Conservation (phyloP, 2,888 invertebrate species). For the Chrysolina oricalcia region DNA sequence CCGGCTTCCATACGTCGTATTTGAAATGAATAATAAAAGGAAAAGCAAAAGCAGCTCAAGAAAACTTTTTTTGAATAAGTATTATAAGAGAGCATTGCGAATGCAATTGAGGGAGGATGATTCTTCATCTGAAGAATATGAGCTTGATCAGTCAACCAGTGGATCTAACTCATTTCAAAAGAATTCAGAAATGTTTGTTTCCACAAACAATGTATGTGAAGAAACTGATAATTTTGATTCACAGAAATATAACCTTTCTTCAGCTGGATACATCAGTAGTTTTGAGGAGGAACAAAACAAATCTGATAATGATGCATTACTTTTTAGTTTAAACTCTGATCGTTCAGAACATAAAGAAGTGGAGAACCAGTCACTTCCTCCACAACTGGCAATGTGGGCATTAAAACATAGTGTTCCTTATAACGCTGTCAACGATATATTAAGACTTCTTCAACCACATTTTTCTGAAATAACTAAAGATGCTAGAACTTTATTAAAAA, state of each 20-base stretch:
- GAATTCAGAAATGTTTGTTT: not conserved
- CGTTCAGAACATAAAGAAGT: slow-evolving; percentile 11
- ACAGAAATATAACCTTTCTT: slow-evolving; percentile 9
- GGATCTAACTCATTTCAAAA: slow-evolving; percentile 7
- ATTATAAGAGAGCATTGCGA: slow-evolving; percentile 25
- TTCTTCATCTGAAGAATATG: slow-evolving; percentile 10
- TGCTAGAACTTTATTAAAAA: slow-evolving; percentile 32
- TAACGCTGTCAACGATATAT: slow-evolving; percentile 32
- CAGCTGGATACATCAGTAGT: slow-evolving; percentile 6
- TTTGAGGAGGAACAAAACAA: slow-evolving; percentile 16
- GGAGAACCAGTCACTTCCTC: not conserved
- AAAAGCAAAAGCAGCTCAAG: slow-evolving; percentile 14
- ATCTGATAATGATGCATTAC: slow-evolving; percentile 20
- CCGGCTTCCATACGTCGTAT: not conserved
- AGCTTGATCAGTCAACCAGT: slow-evolving; percentile 3
- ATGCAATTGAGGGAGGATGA: slow-evolving; percentile 7
- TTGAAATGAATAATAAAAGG: slow-evolving; percentile 22
- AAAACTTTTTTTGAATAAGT: slow-evolving; percentile 20
- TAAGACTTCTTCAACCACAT: slow-evolving; percentile 32
- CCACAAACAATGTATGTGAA: not conserved
- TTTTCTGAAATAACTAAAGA: slow-evolving; percentile 8
- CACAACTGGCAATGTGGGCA: slow-evolving; percentile 17
- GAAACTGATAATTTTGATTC: slow-evolving; percentile 14
- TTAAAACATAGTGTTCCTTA: slow-evolving; percentile 26
- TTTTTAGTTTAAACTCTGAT: slow-evolving; percentile 1